phyloP scores from a whole-genome alignment of 2,113 vertebrate species.

The Saccopteryx bilineata region DNA sequence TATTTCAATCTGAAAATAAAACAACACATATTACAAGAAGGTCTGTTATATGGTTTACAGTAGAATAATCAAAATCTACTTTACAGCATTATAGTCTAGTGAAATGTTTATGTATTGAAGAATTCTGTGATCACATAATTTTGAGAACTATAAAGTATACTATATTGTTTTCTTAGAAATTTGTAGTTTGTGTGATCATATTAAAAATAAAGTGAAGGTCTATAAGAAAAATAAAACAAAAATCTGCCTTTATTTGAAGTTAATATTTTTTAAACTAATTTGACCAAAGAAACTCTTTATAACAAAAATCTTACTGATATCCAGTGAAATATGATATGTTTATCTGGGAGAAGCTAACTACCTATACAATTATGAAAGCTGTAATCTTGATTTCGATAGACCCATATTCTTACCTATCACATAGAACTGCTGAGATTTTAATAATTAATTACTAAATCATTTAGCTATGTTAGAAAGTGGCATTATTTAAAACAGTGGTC shows the following conservation, averaged over 20 bases:
- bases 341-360: not conserved
- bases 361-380: not conserved
- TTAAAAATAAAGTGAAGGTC: not conserved
- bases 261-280: constrained; percentile 37
- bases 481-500: not conserved
- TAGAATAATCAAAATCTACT: not conserved
- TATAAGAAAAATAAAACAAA: constrained; percentile 34
- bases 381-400: not conserved
- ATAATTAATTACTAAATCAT: constrained; percentile 21
- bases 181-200: not conserved
- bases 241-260: not conserved
- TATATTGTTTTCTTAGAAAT: constrained; percentile 37
- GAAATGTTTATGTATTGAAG: constrained; percentile 33
- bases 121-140: not conserved
- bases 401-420: not conserved
- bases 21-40: not conserved
- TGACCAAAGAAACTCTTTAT: not conserved
- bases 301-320: not conserved
- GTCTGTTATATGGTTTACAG: constrained; percentile 14
- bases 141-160: not conserved
- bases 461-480: not conserved
- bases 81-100: not conserved
- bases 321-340: not conserved
- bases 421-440: not conserved
- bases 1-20: constrained; percentile 29